Conservation (phyloP, 2,888 invertebrate genomes). For the Sepiola atlantica region DNA sequence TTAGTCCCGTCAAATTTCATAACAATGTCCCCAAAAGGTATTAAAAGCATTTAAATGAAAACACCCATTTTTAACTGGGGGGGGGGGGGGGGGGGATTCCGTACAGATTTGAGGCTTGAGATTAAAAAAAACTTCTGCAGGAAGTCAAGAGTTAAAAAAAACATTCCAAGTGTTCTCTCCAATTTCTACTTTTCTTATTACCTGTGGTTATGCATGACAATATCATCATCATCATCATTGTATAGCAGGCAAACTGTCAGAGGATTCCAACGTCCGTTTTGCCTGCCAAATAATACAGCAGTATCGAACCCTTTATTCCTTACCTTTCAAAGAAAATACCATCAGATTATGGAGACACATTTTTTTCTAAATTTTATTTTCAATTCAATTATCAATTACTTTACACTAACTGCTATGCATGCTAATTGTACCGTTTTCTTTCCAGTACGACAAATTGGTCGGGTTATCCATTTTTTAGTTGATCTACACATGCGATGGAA, state of each 20-base stretch:
- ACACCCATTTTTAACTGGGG: no score
- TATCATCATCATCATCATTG: neutral
- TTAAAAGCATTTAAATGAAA: no score
- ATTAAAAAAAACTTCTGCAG: no score
- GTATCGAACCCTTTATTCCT: neutral
- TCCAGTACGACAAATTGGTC: neutral
- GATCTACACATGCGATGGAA: constrained; percentile 11
- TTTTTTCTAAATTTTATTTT: neutral
- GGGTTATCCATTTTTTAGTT: neutral
- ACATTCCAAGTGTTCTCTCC: neutral
- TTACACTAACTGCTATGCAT: neutral
- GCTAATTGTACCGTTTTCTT: neutral
- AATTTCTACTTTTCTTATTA: neutral
- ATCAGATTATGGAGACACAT: neutral
- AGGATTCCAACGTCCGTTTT: neutral
- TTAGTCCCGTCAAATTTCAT: no score
- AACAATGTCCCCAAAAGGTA: no score
- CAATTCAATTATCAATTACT: neutral
- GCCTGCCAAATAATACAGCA: neutral
- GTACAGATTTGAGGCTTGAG: no score
- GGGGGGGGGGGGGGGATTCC: no score
- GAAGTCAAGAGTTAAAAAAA: neutral
- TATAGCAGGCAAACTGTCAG: neutral
- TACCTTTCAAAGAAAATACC: neutral
- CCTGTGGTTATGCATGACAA: neutral